A percentile compares a stretch with the other conserved stretches of the same genome.
Conservation (phyloP, 2,888 invertebrate genomes). For the Cybosia mesomella region DNA sequence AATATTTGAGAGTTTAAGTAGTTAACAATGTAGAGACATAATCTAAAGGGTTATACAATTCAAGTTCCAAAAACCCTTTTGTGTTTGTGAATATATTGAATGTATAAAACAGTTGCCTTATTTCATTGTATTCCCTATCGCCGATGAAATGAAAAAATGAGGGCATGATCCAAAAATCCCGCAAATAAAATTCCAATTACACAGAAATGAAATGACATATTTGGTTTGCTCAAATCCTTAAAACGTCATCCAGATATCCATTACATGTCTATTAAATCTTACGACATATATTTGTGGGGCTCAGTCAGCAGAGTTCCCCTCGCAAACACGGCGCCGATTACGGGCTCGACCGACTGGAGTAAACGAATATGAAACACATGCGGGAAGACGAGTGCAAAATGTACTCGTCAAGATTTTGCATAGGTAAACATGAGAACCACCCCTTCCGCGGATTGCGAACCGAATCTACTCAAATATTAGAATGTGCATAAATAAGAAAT, state of each 20-base stretch:
- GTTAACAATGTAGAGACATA: no score
- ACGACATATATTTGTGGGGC: constrained; percentile 87
- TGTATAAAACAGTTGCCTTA: background rate
- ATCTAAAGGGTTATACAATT: background rate
- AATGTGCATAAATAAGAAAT: constrained; percentile 24
- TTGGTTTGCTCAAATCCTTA: constrained; percentile 87
- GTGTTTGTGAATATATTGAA: background rate
- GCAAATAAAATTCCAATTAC: constrained; percentile 86
- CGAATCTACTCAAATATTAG: constrained; percentile 54
- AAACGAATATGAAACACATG: constrained; percentile 87
- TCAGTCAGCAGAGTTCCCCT: constrained; percentile 84
- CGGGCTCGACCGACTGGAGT: constrained; percentile 83
- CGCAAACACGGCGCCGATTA: constrained; percentile 86
- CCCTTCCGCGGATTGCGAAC: constrained; percentile 60
- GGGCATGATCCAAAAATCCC: constrained; percentile 81
- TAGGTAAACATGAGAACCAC: constrained; percentile 81
- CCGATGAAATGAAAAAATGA: constrained; percentile 57
- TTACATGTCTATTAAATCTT: constrained; percentile 88
- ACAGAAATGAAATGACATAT: constrained; percentile 83
- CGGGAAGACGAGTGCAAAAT: constrained; percentile 85
- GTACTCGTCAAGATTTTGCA: constrained; percentile 86
- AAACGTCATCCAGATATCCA: constrained; percentile 87
- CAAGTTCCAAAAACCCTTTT: no score
- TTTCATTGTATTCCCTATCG: constrained; percentile 31
- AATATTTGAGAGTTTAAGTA: no score